Evolutionary conservation across 2,113 vertebrate species (phyloP), one percentile per base, ranked within the genome.

Genomic region (Seriola dumerili): DNA sequence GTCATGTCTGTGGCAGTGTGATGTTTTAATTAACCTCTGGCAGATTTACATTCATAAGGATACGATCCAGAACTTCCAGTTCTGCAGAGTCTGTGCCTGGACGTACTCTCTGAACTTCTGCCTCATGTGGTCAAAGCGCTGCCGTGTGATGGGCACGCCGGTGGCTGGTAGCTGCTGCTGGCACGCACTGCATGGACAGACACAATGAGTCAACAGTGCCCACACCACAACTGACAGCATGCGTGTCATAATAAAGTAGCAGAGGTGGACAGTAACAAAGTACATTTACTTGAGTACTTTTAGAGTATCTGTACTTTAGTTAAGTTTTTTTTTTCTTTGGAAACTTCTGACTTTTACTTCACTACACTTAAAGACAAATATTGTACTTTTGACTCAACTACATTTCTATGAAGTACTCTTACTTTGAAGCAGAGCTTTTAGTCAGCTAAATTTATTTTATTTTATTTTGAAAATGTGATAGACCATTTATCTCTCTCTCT

Each of bases 1-100:
- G 40, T 42, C 46, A 5, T 21, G 48, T 64, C 38, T 34, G 19
- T 75, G 38, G 44, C 17, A 25, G 7, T 32, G 64, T 12, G n/a
- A 54, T 59, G 21, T 50, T 70, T 55, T 23, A 65, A 19, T 66
- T 5, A 66, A 57, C 50, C 4, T 62, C 16, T 40, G 25, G 25
- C 38, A 70, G 25, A 66, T 73, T 64, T 8, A 76, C 25, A 72
- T 44, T 72, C 5, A 46, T 3, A 92, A 97, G 96, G 98, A 99
- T 99, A 99, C 98, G 0, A 99, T 97, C 98, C 98, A 99, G 95
- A 99, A 99, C 92, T 99, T 99, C 98, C 98, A 99, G 94, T 99
- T 98, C 76, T 97, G 97, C 89, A 98, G 92, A 0, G 98, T 99
- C 81, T 97, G 97, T 1, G 93, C 92, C 38, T 94, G 94, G 69